Base-by-base conservation (phyloP, 2,888 invertebrate species). In the Megamerina dolium region DNA sequence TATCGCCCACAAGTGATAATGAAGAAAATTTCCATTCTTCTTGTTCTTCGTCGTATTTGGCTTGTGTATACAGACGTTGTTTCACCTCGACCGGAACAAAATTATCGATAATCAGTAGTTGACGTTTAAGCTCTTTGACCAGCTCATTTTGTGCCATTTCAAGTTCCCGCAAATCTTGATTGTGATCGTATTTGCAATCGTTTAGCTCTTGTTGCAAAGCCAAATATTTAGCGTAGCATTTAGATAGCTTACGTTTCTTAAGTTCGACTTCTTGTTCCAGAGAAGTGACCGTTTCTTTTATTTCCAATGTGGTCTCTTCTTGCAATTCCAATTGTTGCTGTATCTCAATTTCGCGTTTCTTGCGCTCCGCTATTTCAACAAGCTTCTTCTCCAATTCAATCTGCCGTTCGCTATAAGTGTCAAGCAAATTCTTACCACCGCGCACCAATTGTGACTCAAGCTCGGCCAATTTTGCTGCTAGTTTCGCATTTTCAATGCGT, bases 181-280 rank as follows among this genome's bases (percentile, higher is more conserved):
- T 85, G 73, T 94, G 93, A 60, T 91, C 90, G 64, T 89, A 91
- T 45, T 84, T 83, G 40, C 84, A 79, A 62, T 91, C 90, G 50
- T 81, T 80, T 9, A 89, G 78, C 63, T 92, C 92, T 61, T 84
- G 83, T 56, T 86, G 70, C n/a, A 70, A 52, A 1, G 70, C 70
- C 67, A 85, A 79, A 63, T 88, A 79, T 72, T 93, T 93, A 13
- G 83, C 78, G 62, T 90, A 85, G 62, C 96, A 80, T 72, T 94
- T 91, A 63, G 92, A 90, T 41, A 96, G 72, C 70, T 95, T 74
- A 59, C 87, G 88, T 18, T 94, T 89, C 72, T 97, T 99, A 44
- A 91, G 83, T 64, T 99, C 97, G 2, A 97, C 94, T 73, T 97
- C 96, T 67, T 95, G 95, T 64, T 95, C 93, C 43, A 99, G 74